These are phyloP conservation scores for Arothron firmamentum DNA, from an alignment of 2,113 vertebrate species.

Conservation along the genomic window DNA sequence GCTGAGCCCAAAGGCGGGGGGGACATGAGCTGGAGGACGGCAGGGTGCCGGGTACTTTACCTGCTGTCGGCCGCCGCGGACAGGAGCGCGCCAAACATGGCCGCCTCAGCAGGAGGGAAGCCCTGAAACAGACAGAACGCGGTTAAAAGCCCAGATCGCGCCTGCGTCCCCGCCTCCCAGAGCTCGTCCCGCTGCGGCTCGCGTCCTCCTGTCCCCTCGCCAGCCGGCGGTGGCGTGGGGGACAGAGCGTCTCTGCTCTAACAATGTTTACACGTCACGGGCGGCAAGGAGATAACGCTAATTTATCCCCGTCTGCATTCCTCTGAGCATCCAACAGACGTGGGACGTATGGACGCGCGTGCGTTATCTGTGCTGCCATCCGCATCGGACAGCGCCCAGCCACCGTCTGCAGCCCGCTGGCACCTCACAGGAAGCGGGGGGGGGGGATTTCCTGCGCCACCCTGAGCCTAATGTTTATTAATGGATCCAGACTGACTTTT, in stretches of 20 bases:
- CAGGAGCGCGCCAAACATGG: conserved; percentile 54
- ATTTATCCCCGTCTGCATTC: conserved; percentile 25
- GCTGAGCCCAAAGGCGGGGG: too few species aligned
- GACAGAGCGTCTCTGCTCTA: background rate
- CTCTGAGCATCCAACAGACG: conserved; percentile 1
- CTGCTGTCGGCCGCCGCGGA: conserved; percentile 27
- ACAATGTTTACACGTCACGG: conserved; percentile 2
- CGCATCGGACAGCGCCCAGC: conserved; percentile 49
- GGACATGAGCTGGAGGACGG: too few species aligned
- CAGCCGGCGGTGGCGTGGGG: too few species aligned
- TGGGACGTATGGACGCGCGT: conserved; percentile 4
- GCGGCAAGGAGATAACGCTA: conserved; percentile 4
- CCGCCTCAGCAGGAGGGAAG: conserved; percentile 60
- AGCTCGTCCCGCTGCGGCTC: too few species aligned
- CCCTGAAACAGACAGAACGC: conserved; percentile 71
- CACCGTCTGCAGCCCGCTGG: conserved; percentile 36
- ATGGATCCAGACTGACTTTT: background rate
- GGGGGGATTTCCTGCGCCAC: conserved; percentile 51
- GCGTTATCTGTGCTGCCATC: conserved; percentile 43
- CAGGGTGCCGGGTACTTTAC: too few species aligned
- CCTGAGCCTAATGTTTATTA: conserved; percentile 23
- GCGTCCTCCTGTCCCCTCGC: too few species aligned
- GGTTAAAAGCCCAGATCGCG: too few species aligned
- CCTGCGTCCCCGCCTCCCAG: too few species aligned
- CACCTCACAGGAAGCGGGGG: conserved; percentile 52